Evolutionary conservation across 2,113 vertebrate genomes (phyloP).

Genomic region (Alces alces): DNA sequence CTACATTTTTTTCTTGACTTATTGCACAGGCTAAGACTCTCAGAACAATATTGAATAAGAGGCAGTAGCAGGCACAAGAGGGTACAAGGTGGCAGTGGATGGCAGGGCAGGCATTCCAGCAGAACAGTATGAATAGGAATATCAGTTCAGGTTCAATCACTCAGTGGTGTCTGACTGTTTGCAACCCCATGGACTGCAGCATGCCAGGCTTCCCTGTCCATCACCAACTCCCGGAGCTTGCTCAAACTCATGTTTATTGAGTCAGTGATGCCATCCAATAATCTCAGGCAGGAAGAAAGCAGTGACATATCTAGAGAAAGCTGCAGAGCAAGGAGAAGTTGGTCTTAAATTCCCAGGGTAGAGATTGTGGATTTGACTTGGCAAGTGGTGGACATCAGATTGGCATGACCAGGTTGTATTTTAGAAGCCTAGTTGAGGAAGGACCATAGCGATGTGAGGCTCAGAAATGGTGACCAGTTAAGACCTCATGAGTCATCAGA

Average conservation of each 20-base stretch:
- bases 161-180: not conserved
- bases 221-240: not conserved
- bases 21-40: slow-evolving; percentile 27
- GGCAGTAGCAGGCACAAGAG: not conserved
- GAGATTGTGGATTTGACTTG: not conserved
- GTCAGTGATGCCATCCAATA: not conserved
- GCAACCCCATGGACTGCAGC: not conserved
- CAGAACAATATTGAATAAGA: not conserved
- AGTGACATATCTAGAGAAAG: not conserved
- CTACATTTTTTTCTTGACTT: slow-evolving; percentile 51
- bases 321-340: not conserved
- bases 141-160: not conserved
- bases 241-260: not conserved
- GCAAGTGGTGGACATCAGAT: not conserved
- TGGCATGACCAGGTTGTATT: not conserved
- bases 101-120: not conserved
- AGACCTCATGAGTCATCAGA: not conserved
- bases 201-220: not conserved
- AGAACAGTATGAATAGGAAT: rapidly evolving
- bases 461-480: not conserved
- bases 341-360: not conserved
- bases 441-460: not conserved
- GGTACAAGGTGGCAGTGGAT: not conserved
- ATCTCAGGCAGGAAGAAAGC: not conserved
- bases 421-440: not conserved